Evolutionary conservation across 2,113 vertebrate genomes (phyloP), one percentile per base, ranked within the genome.

Genomic region (Spea bombifrons): DNA sequence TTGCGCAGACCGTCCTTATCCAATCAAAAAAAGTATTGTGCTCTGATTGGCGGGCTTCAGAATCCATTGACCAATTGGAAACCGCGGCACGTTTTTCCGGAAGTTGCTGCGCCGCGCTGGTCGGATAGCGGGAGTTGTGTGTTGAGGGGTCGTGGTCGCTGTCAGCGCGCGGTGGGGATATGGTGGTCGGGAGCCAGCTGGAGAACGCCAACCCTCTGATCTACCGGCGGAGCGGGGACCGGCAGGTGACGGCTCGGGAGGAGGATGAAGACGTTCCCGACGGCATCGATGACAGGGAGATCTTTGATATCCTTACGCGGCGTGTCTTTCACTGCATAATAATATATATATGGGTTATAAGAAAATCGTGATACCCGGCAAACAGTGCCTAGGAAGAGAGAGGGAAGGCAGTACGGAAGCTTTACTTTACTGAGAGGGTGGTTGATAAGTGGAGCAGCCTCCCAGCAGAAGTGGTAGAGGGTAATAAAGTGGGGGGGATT

Each of bases 201-300:
- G 93, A 94, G 84, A 95, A 95, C 52, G 93, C 92, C 0, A 95
- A 94, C 82, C 94, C 93, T 0, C 89, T 94, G 59, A 91, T 95
- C 52, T 95, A 91, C 52, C 88, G 92, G 75, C 89, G 93, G 49
- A 90, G 91, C 0, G 91, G 89, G 52, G 94, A 94, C 82, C 88
- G 93, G 79, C 87, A 88, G 1, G 85, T 92, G 71, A 94, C 92
- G 0, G 89, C 90, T 1, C 85, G 84, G n/a, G 93, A 95, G 80
- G 92, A 94, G 80, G 92, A 94, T 4, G 94, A 94, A 3, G 84
- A 92, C 75, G 83, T 92, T 74, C 86, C 85, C 0, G 94, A 95
- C 82, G 82, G 85, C 77, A 93, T 94, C 81, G 93, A 95, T 43
- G 92, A 89, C 80, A 85, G 94, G 8, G 92, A 95, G 85, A 93